Evolutionary conservation across 2,888 invertebrate species (phyloP).

Genomic region (Chrysolina oricalcia): DNA sequence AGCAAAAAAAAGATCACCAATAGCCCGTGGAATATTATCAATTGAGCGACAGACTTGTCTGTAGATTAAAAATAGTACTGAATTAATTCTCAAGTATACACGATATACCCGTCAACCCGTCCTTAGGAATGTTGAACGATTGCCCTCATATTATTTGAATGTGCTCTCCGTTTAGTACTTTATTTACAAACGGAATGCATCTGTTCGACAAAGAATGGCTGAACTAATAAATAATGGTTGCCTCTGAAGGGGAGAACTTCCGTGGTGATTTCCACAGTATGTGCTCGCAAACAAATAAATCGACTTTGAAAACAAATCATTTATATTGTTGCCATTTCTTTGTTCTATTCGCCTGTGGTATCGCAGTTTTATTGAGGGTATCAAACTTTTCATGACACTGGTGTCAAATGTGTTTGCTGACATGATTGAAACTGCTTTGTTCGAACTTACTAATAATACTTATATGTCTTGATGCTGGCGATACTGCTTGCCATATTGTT

Average conservation of each 20-base stretch:
- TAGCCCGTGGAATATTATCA: no score
- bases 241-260: slow-evolving; percentile 12
- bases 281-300: slow-evolving; percentile 18
- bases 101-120: background rate
- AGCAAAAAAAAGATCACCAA: no score
- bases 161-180: background rate
- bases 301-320: slow-evolving; percentile 14
- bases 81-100: background rate
- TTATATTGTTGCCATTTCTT: slow-evolving; percentile 8
- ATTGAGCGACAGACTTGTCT: no score
- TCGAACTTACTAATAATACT: no score
- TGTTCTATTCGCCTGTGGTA: slow-evolving; percentile 8
- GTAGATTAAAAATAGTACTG: background rate
- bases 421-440: background rate
- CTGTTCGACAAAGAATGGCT: background rate
- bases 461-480: no score
- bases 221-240: slow-evolving; percentile 15
- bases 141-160: background rate
- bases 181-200: slow-evolving; percentile 10
- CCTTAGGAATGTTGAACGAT: background rate
- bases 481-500: no score
- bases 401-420: background rate
- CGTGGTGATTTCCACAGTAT: slow-evolving; percentile 20
- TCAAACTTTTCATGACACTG: background rate
- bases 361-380: background rate